A percentile compares a stretch with the other conserved stretches of the same genome.
phyloP scores from a whole-genome alignment of 2,113 vertebrate genomes.

The Rousettus leschenaultii region DNA sequence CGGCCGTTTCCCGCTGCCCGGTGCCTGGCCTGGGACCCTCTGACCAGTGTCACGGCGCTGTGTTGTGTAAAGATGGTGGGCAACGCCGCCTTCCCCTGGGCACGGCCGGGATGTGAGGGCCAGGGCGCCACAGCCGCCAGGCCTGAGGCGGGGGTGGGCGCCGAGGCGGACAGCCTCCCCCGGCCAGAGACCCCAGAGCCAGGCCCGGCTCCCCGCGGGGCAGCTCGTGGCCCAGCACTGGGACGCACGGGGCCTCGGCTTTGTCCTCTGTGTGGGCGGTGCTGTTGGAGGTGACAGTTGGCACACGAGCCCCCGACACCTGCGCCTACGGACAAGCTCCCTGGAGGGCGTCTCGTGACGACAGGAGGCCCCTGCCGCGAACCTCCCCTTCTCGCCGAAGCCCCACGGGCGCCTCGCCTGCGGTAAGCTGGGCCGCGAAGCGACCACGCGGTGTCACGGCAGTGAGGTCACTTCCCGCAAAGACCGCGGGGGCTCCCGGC shows the following conservation, averaged over 20 bases:
- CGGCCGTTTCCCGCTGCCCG: no score
- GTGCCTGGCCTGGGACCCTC: background rate
- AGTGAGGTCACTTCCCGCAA: background rate
- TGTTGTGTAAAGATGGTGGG: fast-evolving
- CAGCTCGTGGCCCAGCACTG: fast-evolving
- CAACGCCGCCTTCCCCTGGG: fast-evolving
- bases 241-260: fast-evolving
- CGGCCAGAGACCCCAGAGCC: no score
- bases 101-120: fast-evolving
- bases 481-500: background rate
- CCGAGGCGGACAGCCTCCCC: no score
- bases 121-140: no score
- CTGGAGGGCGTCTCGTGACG: no score
- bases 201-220: fast-evolving
- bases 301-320: no score
- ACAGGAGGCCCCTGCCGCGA: background rate
- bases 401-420: fast-evolving
- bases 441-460: background rate
- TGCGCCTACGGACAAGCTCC: no score
- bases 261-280: background rate
- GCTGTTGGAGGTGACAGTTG: no score
- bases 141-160: background rate
- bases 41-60: fast-evolving
- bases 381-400: background rate
- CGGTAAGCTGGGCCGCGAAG: background rate